Base-by-base conservation (phyloP, 2,888 invertebrate species). In the Acleris cristana region DNA sequence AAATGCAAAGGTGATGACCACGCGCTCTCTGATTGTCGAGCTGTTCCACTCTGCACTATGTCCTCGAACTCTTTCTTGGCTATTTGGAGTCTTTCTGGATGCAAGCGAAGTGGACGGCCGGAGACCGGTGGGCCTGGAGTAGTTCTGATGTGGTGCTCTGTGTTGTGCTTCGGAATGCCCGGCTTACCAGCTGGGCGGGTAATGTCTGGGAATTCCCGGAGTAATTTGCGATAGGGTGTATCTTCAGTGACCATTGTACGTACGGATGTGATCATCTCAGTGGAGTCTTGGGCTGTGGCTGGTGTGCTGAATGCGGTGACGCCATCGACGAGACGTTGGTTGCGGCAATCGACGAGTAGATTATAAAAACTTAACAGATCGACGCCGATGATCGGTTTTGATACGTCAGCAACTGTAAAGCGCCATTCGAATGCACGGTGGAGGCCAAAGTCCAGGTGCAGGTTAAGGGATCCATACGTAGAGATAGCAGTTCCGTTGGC, bases 371-470 rank as follows among this genome's bases (percentile, higher is more conserved):
- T 19, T 12, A 81, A 60, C 54, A 83, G 79, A 69, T 80, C 77
- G 3, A 72, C 77, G 4, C 77, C 76, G 30, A 81, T 79, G n/a
- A 82, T 81, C 0, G 81, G 75, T 26, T 71, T 73, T 1, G 74
- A 49, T 0, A 80, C 75, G 55, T 54, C 30, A 3, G 54, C 54
- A 8, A 30, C 30, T 2, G 30, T 30, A 10, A 30, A 30, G 10
- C n/a, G 30, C 54, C n/a, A 54, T 2, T 54, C 54, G 6, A 21
- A 16, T 80, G 14, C 8, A 1, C 23, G 8, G 4, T 18, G 23
- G n/a, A 30, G 30, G 19, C 23, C n/a, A 5, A 21, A 7, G 8
- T 21, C 8, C 3, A 23, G 7, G 14, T 54, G 54, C 3, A n/a
- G 5, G 0, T 14, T 23, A 12, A 30, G 30, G 7, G 30, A 30